Percentiles rank a stretch among this genome's conserved stretches.
These are phyloP conservation scores for Pasiphila rectangulata DNA, from an alignment of 2,888 invertebrate genomes.

Conservation along the genomic window DNA sequence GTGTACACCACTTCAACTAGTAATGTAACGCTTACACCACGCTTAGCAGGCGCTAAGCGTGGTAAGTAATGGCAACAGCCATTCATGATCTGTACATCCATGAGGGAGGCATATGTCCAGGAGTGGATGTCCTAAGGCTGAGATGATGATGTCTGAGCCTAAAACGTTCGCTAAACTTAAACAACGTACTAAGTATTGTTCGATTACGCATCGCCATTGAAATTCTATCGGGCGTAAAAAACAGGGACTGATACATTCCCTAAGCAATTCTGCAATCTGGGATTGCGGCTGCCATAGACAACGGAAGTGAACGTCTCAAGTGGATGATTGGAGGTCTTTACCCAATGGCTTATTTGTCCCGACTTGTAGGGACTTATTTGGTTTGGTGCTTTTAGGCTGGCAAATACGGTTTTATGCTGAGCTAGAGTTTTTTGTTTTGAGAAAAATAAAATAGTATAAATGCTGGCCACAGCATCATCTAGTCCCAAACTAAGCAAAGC, in stretches of 20 bases:
- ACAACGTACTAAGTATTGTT: neutral
- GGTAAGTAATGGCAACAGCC: no score
- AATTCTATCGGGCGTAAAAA: conserved; percentile 8
- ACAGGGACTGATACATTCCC: conserved; percentile 21
- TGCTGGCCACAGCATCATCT: no score
- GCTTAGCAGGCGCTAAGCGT: no score
- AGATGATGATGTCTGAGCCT: no score
- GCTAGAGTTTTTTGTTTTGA: neutral
- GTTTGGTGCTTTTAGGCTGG: conserved; percentile 16
- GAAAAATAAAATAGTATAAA: neutral
- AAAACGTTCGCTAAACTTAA: conserved; percentile 47
- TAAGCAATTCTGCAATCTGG: conserved; percentile 36
- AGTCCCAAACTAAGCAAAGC: no score
- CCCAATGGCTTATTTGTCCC: conserved; percentile 21
- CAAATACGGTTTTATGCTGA: no score
- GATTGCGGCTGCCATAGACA: conserved; percentile 49
- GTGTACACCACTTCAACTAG: no score
- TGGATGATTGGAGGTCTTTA: conserved; percentile 65
- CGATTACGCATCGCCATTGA: conserved; percentile 8
- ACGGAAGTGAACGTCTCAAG: conserved; percentile 72
- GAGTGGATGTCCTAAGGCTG: no score
- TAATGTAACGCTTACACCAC: no score
- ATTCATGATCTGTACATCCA: no score
- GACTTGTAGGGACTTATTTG: conserved; percentile 33
- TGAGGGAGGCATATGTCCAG: no score